A percentile compares a stretch with the other conserved stretches of the same genome.
Evolutionary conservation across 2,888 invertebrate species (phyloP).

Genomic region (Trachelus stipa): DNA sequence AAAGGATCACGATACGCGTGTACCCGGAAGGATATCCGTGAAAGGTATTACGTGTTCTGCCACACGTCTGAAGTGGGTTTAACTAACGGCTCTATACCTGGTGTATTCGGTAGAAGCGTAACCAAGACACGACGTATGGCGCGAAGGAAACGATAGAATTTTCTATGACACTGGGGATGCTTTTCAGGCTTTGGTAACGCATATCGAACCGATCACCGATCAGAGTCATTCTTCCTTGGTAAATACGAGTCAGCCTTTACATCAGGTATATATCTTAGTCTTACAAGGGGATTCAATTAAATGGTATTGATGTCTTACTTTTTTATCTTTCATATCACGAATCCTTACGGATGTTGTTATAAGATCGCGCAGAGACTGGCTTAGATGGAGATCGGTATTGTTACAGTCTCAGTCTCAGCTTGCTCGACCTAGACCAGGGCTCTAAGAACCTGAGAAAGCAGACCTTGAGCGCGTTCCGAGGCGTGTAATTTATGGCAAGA

Average conservation of each 20-base stretch:
- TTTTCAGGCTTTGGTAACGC: background rate
- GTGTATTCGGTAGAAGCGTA: background rate
- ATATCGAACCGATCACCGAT: background rate
- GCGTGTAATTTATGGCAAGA: constrained; percentile 2
- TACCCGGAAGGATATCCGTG: background rate
- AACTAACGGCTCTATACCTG: background rate
- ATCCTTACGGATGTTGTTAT: background rate
- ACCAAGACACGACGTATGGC: background rate
- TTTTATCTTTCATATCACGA: background rate
- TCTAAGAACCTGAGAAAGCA: background rate
- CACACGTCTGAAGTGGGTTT: background rate
- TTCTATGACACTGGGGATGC: background rate
- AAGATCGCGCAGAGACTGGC: background rate
- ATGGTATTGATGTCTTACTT: background rate
- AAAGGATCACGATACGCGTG: background rate
- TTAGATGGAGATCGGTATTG: background rate
- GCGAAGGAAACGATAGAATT: background rate
- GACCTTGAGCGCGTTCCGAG: background rate
- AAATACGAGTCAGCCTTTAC: background rate
- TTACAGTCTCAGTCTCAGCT: background rate
- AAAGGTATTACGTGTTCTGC: background rate
- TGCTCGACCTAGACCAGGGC: background rate
- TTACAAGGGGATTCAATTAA: background rate
- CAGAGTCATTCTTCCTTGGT: background rate
- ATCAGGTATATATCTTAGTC: background rate